Evolutionary conservation across 1,140 invertebrate species (phyloP), one percentile per base, ranked within the genome.

Genomic region (Neodiprion lecontei): DNA sequence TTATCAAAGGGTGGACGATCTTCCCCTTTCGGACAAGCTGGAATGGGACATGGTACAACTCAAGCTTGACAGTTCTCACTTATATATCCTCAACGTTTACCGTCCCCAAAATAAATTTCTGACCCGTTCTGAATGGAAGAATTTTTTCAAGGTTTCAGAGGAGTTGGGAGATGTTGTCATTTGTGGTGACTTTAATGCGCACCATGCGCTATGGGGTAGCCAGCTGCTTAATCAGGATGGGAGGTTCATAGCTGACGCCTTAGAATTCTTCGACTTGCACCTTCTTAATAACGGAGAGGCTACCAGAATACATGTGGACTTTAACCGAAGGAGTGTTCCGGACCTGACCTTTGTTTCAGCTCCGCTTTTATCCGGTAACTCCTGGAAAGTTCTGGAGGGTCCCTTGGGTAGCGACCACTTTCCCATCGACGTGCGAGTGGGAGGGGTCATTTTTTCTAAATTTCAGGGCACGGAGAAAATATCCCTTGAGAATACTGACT

Each of bases 131-230:
- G 40, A 69, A 12, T 75, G 72, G 72, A 14, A 21, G 3, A 65
- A 67, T 10, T 47, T 77, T 0, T 65, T 78, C 28, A n/a, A 69
- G 7, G 21, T 70, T 1, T 0, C 65, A 14, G 5, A 10, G 5
- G 1, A n/a, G 14, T 47, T 21, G 9, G 4, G 14, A 9, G 28
- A 11, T 49, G 28, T 69, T 1, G 0, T 77, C 9, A 74, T 77
- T 0, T 74, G 76, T 1, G 78, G 75, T 1, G 76, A 79, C 48
- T 79, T 77, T 61, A 77, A 79, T 28, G 48, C 17, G 11, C 76
- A 79, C 21, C 75, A 76, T 14, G 10, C 48, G 2, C 9, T 23
- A 0, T 79, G 78, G 76, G 76, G 78, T 5, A 71, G 76, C n/a
- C 69, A 14, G n/a, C 3, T 68, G 74, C n/a, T 67, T 14, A 61